Evolutionary conservation across 2,888 invertebrate genomes (phyloP).

Genomic region (Aleiodes testaceus): DNA sequence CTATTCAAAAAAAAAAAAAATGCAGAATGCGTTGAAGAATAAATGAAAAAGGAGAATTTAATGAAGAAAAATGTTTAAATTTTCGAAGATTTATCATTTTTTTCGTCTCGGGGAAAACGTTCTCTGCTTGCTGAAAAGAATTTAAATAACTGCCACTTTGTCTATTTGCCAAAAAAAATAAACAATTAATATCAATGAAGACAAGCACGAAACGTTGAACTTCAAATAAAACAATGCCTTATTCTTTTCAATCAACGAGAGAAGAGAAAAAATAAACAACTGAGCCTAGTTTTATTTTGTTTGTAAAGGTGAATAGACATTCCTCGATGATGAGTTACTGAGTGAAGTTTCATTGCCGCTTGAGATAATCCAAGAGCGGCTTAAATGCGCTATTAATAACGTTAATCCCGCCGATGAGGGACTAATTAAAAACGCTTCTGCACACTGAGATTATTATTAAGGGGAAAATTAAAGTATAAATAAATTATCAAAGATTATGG

Average conservation of each 20-base stretch:
- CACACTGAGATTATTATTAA: constrained; percentile 19
- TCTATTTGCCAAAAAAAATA: constrained; percentile 18
- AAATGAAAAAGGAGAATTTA: constrained; percentile 2
- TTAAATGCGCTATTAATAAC: constrained; percentile 11
- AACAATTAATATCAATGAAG: constrained; percentile 16
- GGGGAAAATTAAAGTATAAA: not conserved
- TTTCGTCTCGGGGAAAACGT: constrained; percentile 13
- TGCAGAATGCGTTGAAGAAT: constrained; percentile 26
- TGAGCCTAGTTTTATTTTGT: not conserved
- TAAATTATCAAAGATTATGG: not conserved
- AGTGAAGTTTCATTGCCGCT: constrained; percentile 6
- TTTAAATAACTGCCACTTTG: constrained; percentile 27
- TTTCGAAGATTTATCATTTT: too few species aligned
- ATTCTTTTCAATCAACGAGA: constrained; percentile 6
- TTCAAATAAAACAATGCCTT: not conserved
- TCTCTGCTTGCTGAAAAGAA: constrained; percentile 20
- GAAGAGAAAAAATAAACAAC: not conserved
- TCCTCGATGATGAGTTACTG: not conserved
- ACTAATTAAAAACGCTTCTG: constrained; percentile 14
- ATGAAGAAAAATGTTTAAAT: constrained; percentile 7
- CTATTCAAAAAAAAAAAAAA: constrained; percentile 10
- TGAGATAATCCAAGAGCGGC: constrained; percentile 14
- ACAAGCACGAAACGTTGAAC: constrained; percentile 18
- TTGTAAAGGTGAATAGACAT: constrained; percentile 14
- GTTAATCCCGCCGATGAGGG: not conserved